These are phyloP conservation scores for Oedothorax gibbosus DNA, from an alignment of 1,140 invertebrate genomes.

Conservation along the genomic window DNA sequence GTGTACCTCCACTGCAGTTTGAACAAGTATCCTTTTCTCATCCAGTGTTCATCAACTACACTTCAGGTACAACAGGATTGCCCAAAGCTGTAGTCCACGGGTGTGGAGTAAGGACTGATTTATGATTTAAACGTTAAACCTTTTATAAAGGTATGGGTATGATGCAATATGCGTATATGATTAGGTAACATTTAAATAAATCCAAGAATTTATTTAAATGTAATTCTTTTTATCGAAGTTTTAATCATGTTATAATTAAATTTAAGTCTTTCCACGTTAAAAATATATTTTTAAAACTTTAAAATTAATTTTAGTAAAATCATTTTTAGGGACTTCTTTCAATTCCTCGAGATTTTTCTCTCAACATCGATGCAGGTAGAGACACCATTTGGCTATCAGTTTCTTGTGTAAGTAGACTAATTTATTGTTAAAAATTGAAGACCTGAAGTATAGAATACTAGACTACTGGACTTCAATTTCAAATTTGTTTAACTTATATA, in stretches of 20 bases:
- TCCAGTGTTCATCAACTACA: constrained; percentile 76
- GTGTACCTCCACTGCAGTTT: constrained; percentile 68
- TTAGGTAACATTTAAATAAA: not conserved
- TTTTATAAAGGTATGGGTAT: no score
- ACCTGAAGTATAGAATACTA: no score
- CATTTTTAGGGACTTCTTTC: not conserved
- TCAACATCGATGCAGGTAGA: not conserved
- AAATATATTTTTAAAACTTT: no score
- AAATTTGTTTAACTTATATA: no score
- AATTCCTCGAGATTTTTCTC: not conserved
- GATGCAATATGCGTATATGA: not conserved
- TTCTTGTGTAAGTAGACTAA: not conserved
- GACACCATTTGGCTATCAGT: not conserved
- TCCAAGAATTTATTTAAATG: not conserved
- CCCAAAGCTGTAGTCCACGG: constrained; percentile 77
- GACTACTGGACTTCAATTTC: no score
- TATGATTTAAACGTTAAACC: not conserved
- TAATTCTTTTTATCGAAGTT: not conserved
- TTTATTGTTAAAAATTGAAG: not conserved
- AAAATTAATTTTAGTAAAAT: not conserved
- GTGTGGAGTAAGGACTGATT: constrained; percentile 69
- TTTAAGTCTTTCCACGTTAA: no score
- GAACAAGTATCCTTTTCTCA: constrained; percentile 75
- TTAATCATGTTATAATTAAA: no score
- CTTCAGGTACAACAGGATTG: constrained; percentile 75